A percentile compares a stretch with the other conserved stretches of the same genome.
phyloP scores from a whole-genome alignment of 1,140 invertebrate genomes.

The Sinella curviseta region DNA sequence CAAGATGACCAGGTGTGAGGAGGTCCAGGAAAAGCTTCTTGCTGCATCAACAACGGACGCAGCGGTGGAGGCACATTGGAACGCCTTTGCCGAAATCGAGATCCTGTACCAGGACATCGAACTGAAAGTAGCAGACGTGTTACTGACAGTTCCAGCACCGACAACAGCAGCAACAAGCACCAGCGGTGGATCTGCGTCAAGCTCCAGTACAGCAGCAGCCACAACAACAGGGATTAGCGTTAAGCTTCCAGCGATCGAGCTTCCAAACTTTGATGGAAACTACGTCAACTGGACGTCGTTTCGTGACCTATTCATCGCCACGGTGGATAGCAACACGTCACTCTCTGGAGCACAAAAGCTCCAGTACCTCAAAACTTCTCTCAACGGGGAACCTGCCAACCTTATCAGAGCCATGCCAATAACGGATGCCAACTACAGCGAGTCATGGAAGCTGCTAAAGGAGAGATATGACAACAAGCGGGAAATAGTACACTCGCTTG shows the following conservation, averaged over 20 bases:
- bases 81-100: no score
- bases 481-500: background rate
- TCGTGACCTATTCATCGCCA: slow-evolving; percentile 25
- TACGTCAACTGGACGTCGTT: slow-evolving; percentile 25
- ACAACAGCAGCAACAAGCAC: background rate
- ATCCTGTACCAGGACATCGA: no score
- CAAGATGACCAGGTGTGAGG: no score
- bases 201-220: background rate
- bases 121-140: no score
- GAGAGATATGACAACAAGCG: slow-evolving; percentile 22
- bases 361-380: slow-evolving; percentile 23
- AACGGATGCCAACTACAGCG: slow-evolving; percentile 13
- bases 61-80: no score
- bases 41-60: no score
- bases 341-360: slow-evolving; percentile 9
- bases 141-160: no score
- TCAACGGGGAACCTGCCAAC: slow-evolving; percentile 9
- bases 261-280: slow-evolving; percentile 30
- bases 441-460: slow-evolving; percentile 12
- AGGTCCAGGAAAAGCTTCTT: no score
- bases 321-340: background rate
- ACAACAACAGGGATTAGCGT: background rate
- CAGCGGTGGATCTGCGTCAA: background rate
- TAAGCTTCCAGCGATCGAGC: slow-evolving; percentile 17
- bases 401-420: slow-evolving; percentile 3